Conservation (phyloP, 1,140 invertebrate genomes). For the Coboldia fuscipes region DNA sequence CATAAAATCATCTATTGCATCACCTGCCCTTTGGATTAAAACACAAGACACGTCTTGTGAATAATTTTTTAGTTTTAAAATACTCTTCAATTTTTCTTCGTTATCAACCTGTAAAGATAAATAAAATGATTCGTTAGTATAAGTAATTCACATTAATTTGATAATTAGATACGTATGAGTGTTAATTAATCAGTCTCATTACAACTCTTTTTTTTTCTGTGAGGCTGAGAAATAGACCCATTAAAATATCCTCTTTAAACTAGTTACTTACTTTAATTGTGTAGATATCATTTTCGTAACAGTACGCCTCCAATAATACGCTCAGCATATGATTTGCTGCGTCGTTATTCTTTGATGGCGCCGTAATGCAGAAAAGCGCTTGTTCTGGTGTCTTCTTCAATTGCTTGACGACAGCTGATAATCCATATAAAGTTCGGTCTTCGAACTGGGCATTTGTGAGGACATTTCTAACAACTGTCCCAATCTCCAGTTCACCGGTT, state of each 20-base stretch:
- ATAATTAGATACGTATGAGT: neutral
- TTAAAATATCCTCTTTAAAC: conserved; percentile 1
- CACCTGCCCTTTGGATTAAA: conserved; percentile 26
- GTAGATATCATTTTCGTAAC: conserved; percentile 43
- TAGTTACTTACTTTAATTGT: conserved; percentile 35
- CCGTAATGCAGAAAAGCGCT: conserved; percentile 37
- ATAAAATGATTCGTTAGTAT: too few species aligned
- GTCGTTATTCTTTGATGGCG: conserved; percentile 32
- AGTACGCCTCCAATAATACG: conserved; percentile 43
- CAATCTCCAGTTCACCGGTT: too few species aligned
- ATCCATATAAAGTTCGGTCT: conserved; percentile 33
- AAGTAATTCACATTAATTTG: neutral
- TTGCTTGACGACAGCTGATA: conserved; percentile 32
- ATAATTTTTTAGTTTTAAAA: neutral
- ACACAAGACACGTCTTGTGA: conserved; percentile 28
- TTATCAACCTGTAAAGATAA: too few species aligned
- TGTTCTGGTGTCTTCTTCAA: conserved; percentile 32
- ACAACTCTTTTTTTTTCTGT: neutral
- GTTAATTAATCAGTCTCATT: too few species aligned
- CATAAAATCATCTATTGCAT: conserved; percentile 23
- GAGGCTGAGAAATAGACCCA: neutral
- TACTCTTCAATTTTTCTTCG: too few species aligned
- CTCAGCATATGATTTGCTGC: conserved; percentile 43
- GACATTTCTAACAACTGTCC: conserved; percentile 28
- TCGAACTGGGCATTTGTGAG: conserved; percentile 31